phyloP scores from a whole-genome alignment of 2,797 vertebrate species.

The Cygnus olor region DNA sequence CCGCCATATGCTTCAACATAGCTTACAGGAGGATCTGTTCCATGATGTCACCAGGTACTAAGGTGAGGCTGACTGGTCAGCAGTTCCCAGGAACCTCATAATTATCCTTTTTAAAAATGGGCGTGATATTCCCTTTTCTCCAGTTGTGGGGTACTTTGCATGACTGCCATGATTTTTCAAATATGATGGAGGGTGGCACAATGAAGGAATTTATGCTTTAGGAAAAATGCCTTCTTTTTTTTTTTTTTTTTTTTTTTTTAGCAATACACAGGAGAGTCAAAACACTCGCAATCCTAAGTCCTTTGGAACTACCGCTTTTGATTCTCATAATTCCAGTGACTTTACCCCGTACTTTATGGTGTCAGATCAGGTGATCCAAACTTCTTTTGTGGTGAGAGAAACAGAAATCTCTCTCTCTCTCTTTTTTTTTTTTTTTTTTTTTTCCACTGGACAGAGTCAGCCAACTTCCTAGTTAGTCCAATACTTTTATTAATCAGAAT shows the following conservation, averaged over 20 bases:
- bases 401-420: not conserved
- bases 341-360: not conserved
- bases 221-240: not conserved
- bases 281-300: not conserved
- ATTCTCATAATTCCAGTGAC: not conserved
- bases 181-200: not conserved
- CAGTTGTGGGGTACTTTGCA: no score
- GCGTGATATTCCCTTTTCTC: no score
- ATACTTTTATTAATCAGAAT: not conserved
- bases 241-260: not conserved
- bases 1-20: no score
- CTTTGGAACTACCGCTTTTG: not conserved
- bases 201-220: not conserved
- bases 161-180: not conserved
- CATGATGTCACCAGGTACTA: no score
- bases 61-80: no score
- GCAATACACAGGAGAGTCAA: not conserved
- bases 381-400: not conserved
- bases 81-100: no score
- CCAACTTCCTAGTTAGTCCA: not conserved
- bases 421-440: not conserved
- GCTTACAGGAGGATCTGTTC: no score
- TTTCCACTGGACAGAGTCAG: not conserved
- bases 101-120: no score
- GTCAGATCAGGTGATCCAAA: not conserved